These are phyloP conservation scores for Cichladusa arquata DNA, from an alignment of 2,113 vertebrate species.

Conservation along the genomic window DNA sequence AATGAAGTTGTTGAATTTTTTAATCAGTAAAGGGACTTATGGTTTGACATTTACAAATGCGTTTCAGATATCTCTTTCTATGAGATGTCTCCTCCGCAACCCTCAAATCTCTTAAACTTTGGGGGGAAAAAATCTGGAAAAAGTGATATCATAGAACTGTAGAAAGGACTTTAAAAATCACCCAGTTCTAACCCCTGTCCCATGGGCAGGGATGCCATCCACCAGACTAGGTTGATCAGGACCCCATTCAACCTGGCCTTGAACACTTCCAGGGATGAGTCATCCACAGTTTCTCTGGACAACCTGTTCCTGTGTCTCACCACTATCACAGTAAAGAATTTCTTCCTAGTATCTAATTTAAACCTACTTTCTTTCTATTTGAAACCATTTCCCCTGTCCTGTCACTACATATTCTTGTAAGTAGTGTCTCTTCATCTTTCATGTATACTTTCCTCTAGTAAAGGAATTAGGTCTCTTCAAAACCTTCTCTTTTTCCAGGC, in stretches of 20 bases:
- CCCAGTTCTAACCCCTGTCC: neutral
- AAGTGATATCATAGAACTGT: neutral
- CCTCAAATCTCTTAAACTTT: neutral
- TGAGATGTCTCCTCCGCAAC: neutral
- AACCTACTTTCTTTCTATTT: neutral
- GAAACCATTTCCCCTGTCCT: neutral
- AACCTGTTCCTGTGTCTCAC: neutral
- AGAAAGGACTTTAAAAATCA: neutral
- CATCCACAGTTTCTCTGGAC: neutral
- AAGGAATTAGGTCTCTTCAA: neutral
- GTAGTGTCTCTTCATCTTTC: neutral
- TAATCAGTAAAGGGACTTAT: neutral
- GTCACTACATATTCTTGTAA: neutral
- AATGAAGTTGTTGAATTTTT: neutral
- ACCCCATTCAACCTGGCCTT: neutral
- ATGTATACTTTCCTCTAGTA: neutral
- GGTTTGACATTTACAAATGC: neutral
- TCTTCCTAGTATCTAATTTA: neutral
- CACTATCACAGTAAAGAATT: neutral
- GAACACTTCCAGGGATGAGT: neutral
- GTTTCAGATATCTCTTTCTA: constrained; percentile 13
- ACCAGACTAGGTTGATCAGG: neutral
- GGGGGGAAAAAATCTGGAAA: neutral
- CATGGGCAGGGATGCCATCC: neutral
- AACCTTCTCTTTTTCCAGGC: neutral